Conservation (phyloP, 2,113 vertebrate genomes). For the Pterophyllum scalare region DNA sequence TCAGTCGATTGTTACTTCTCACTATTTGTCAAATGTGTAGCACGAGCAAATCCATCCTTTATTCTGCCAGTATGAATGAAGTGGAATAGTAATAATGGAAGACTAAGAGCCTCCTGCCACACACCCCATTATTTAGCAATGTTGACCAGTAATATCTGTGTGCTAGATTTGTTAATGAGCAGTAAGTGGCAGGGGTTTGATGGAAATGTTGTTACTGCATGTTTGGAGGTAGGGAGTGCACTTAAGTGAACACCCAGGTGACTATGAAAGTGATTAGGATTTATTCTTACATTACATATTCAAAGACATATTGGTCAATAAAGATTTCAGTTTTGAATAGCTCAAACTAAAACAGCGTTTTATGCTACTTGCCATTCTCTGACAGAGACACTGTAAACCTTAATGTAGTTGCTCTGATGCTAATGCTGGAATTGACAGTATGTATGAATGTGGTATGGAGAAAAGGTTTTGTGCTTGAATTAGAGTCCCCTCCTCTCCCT, state of each 20-base stretch:
- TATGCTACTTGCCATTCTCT: neutral
- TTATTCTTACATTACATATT: neutral
- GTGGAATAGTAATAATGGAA: neutral
- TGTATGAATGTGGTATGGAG: neutral
- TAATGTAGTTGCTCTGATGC: neutral
- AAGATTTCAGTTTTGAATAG: neutral
- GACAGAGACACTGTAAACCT: neutral
- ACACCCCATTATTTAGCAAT: neutral
- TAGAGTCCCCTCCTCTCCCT: conserved; percentile 17
- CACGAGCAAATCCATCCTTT: neutral
- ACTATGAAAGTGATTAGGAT: neutral
- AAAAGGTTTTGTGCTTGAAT: neutral
- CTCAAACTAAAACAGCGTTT: neutral
- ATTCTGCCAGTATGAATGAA: neutral
- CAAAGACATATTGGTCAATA: neutral
- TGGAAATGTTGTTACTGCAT: neutral
- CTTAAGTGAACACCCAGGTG: neutral
- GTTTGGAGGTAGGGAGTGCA: neutral
- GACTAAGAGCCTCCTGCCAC: conserved; percentile 3
- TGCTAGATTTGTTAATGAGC: neutral
- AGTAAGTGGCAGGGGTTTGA: neutral
- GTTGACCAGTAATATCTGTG: neutral
- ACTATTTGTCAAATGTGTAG: neutral
- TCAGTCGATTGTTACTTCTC: neutral
- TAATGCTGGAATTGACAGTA: neutral